Base-by-base conservation (phyloP, 2,888 invertebrate genomes). In the Protonemura montana region DNA sequence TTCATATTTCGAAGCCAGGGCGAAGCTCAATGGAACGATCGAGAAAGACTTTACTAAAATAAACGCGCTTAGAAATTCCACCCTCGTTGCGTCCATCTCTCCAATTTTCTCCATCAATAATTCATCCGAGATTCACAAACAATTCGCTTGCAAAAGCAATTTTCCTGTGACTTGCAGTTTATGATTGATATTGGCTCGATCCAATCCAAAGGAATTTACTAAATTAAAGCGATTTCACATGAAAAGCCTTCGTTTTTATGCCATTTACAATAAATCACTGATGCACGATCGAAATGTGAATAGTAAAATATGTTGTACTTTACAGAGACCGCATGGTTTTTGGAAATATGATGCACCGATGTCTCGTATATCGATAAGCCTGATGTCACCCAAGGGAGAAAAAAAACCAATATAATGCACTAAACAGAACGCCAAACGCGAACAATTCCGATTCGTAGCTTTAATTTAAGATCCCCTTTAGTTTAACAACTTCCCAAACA, bases 101-200 rank as follows among this genome's bases (percentile, higher is more conserved):
- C 78, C 78, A 26, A 78, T 78, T 29, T 78, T 30, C 81, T n/a
- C 81, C 30, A 81, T 81, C 81, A 81, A 81, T 81, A 81, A 81
- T 81, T 81, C 81, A 81, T 81, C 81, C 28, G 30, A n/a, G 30
- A 27, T 30, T 78, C n/a, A 30, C 81, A 81, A 81, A 81, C 81
- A 81, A 81, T 81, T 81, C 81, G 29, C 30, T 28, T n/a, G 81
- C 81, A 81, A 30, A 81, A 81, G 81, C 29, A 81, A 81, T 81
- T 81, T 81, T 81, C 78, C 30, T 30, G 29, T 30, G 28, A 81
- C 29, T 81, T 81, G 81, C 81, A 81, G 81, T 81, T 81, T 81
- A 81, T 81, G 29, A 81, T 81, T 81, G 81, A 81, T 81, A 81
- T 81, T 29, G 81, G 28, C 30, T n/a, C 29, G 21, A 30, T 29